Base-by-base conservation (phyloP, 2,797 vertebrate species). In the Labroides dimidiatus region DNA sequence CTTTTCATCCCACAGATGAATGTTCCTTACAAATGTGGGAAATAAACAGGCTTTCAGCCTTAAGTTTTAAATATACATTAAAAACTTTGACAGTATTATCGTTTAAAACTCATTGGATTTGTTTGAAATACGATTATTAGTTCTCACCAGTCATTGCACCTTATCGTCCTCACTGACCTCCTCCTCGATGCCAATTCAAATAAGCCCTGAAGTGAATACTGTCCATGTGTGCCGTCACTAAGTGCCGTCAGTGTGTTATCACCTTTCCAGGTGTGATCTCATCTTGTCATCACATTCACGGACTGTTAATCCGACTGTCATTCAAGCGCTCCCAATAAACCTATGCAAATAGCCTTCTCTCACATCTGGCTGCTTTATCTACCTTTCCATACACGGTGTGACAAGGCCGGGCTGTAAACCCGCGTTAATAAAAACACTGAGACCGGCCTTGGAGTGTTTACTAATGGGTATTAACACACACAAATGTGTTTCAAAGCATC, bases 311-410 rank as follows among this genome's bases (percentile, higher is more conserved):
- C 70, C 20, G 48, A 39, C 78, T 16, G 72, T 67, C 74, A 61
- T 51, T 84, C 66, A 64, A 78, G 64, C 30, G 53, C 69, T 43
- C 12, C 55, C 19, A 55, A 39, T 74, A 68, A 81, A 68, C 48
- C 41, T 37, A 81, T 79, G 79, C 84, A 88, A 87, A 57, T 11
- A 56, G 74, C 27, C 36, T 64, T 13, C 47, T 58, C 72, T 64
- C 69, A 57, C 61, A 48, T 79, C 65, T 55, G 68, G 51, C 51
- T 41, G 70, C 19, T 17, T 53, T 56, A 69, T 48, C 19, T 36
- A 37, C 50, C 36, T 61, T 64, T 69, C 63, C 63, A 39, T 61
- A 80, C 48, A 69, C 64, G 73, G 52, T 70, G 64, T 12, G 42
- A 15, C 37, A 15, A 62, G 36, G 54, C 20, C 64, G 49, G 71